A percentile compares a stretch with the other conserved stretches of the same genome.
phyloP scores from a whole-genome alignment of 2,888 invertebrate species.

The Tenthredo distinguenda region DNA sequence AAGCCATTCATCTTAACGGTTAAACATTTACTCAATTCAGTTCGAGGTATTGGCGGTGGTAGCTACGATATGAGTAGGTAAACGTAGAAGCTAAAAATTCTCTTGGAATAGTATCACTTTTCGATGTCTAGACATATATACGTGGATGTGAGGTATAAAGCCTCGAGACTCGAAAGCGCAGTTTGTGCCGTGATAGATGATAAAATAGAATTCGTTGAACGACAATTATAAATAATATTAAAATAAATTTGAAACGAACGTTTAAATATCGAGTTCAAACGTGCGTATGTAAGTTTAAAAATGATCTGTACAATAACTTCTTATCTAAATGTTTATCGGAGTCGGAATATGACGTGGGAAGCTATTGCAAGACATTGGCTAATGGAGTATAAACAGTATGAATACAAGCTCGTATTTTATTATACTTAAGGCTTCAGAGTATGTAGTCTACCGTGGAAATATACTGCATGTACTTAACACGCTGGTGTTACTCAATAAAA shows the following conservation, averaged over 20 bases:
- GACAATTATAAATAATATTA: not conserved
- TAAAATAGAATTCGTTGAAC: not conserved
- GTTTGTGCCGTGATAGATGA: no score
- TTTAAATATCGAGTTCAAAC: not conserved
- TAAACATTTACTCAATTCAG: conserved; percentile 7
- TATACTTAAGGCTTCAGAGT: conserved; percentile 2
- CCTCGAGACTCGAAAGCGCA: not conserved
- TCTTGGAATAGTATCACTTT: not conserved
- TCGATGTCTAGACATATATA: not conserved
- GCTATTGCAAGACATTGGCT: not conserved
- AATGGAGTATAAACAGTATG: not conserved
- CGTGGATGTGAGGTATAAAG: not conserved
- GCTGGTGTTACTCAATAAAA: not conserved
- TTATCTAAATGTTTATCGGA: not conserved
- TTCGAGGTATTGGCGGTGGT: not conserved
- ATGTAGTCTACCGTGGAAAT: not conserved
- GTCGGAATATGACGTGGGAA: not conserved
- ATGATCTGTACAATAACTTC: not conserved
- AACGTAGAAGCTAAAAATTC: not conserved
- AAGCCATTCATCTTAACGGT: not conserved
- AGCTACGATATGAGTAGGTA: not conserved
- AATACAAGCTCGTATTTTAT: not conserved
- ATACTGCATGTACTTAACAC: not conserved
- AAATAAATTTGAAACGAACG: not conserved
- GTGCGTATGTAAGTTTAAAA: not conserved